Evolutionary conservation across 2,888 invertebrate species (phyloP), one percentile per base, ranked within the genome.

Genomic region (Phorcus lineatus): DNA sequence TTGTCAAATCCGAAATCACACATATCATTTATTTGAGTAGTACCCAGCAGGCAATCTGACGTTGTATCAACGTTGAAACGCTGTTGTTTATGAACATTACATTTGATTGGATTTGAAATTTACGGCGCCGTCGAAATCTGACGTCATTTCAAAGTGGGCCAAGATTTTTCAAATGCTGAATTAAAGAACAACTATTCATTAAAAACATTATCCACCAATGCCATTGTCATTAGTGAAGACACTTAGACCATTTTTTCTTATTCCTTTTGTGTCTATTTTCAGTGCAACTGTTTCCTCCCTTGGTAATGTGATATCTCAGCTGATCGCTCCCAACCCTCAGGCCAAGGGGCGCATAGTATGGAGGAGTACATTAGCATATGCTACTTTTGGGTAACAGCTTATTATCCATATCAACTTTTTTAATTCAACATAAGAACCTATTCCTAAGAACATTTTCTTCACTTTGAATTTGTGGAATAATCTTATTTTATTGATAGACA

Each of bases 331-430:
- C 13, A 87, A 87, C 78, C 84, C 85, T 16, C 80, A 84, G 19
- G 83, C 84, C 19, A 80, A 82, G 17, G 87, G 88, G 0, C 84
- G 84, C 80, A 86, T 90, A 22, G 83, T 80, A 76, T 90, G 89
- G 90, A 87, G 90, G 80, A 90, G 88, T 85, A 87, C 88, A 0
- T 84, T 86, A 24, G 85, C 90, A 40, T 91, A 90, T 84, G 86
- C 88, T 40, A 83, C 87, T 17, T 90, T 90, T 85, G 90, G 88
- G 89, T 90, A 79, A 82, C 7, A 6, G 47, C 47, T 11, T 47
- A 9, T 82, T 82, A 70, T 54, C 13, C n/a, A 36, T 57, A 16
- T 16, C 24, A 36, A 28, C 7, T 40, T 4, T 52, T 28, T 52
- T 47, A 3, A 36, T 6, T 36, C n/a, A 36, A 36, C 7, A 36